Base-by-base conservation (phyloP, 2,888 invertebrate genomes). In the Aporophyla nigra region DNA sequence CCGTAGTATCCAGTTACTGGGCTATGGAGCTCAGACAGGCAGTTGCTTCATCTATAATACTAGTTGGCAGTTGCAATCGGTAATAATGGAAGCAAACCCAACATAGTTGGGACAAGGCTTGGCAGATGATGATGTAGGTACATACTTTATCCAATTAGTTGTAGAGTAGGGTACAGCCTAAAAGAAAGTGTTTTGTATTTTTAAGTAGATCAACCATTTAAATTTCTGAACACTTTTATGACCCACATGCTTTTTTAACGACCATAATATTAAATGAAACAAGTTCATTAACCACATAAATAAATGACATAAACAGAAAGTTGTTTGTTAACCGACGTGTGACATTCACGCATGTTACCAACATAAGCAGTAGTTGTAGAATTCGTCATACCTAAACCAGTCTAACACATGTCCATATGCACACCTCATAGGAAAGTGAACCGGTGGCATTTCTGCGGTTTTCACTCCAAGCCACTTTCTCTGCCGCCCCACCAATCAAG, bases 391-490 rank as follows among this genome's bases (percentile, higher is more conserved):
- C 88, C 88, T 88, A 90, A 93, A 94, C 95, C 92, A 89, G 95
- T 93, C 88, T 80, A 81, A 86, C 90, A 90, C 84, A 88, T 84
- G 89, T 87, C 87, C 90, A 91, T 91, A 92, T 86, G 89, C 90
- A 86, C 89, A 87, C 81, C 86, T 87, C 86, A 84, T 91, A 94
- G 90, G 93, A 96, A 96, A 96, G 95, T 92, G 88, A 93, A 87
- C 89, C 84, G 88, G 92, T 91, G 85, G 87, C 93, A 94, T 95
- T 95, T 94, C 94, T 93, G 92, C 88, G 78, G 90, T 92, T 95
- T 93, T 93, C 95, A 92, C 94, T 93, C 88, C 90, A 84, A 78
- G 71, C 58, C 87, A 91, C 95, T 95, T 96, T 96, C 95, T 91
- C 94, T 91, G 49, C 63, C 24, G 63, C 40, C 59, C 56, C 71